Evolutionary conservation across 2,797 vertebrate species (phyloP).

Genomic region (Ceryle rudis): DNA sequence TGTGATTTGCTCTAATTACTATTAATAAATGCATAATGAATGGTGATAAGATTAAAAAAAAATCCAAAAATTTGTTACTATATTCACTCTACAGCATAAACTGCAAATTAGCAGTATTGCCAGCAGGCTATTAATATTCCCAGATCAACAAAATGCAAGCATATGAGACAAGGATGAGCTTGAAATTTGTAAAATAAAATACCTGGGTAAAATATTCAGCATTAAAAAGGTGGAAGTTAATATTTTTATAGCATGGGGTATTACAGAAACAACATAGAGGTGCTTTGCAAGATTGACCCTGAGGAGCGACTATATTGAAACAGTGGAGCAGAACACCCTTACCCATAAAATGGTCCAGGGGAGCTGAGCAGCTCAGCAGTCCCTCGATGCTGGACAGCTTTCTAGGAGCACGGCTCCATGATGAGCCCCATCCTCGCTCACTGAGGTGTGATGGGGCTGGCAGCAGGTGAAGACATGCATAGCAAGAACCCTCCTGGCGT

Average conservation of each 20-base stretch:
- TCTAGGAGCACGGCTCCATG: neutral
- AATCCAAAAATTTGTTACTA: neutral
- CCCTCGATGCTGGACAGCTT: neutral
- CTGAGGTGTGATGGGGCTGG: neutral
- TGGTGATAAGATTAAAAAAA: conserved; percentile 49
- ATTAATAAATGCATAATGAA: conserved; percentile 34
- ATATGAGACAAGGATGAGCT: neutral
- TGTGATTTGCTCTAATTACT: neutral
- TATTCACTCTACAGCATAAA: neutral
- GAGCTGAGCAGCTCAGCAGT: neutral
- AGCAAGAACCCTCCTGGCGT: neutral
- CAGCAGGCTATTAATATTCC: conserved; percentile 23
- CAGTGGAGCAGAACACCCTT: neutral
- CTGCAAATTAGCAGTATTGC: neutral
- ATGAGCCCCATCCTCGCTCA: neutral
- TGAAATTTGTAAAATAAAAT: neutral
- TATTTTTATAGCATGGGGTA: neutral
- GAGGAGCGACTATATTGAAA: neutral
- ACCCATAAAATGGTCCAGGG: neutral
- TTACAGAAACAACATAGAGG: neutral
- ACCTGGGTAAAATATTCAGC: conserved; percentile 22
- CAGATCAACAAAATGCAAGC: neutral
- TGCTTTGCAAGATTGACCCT: neutral
- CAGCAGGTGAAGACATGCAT: fast-evolving
- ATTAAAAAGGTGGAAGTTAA: neutral